Evolutionary conservation across 2,797 vertebrate genomes (phyloP), one percentile per base, ranked within the genome.

Genomic region (Pelobates cultripes): DNA sequence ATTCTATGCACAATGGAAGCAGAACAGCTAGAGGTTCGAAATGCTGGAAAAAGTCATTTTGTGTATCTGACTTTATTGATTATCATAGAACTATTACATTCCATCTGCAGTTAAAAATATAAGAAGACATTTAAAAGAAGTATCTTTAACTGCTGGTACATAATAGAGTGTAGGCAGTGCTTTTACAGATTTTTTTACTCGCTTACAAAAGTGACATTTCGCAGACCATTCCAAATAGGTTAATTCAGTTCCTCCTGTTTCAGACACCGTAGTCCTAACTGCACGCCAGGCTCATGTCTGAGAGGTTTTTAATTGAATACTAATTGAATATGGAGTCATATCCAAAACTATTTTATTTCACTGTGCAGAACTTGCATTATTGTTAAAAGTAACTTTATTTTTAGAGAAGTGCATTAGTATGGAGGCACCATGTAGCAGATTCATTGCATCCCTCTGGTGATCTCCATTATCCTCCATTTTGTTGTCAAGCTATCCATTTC

Each of bases 21-120:
- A 51, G 47, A 51, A 83, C 73, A 86, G 79, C 76, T 28, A 43
- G 66, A 12, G 66, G 40, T 14, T 42, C 13, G 66, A 69, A 69
- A 28, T 69, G 66, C 66, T 43, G 66, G 3, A 41, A 43, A 69
- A 69, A 69, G 40, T 43, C 7, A 69, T 69, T 43, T 43, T 43
- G 13, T 69, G 10, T 69, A 43, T 4, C 66, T 69, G 66, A 42
- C 12, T 43, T 13, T 43, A 69, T 69, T 43, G 66, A 69, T 69
- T 69, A 61, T 61, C 14, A 13, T 61, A 69, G 66, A 69, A 14
- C 40, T 43, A 43, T 41, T 43, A 69, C 8, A 15, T 13, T 69
- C 43, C 42, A 69, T 69, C 28, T 69, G 66, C 66, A 69, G 66
- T 10, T 69, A 28, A 4, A 14, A 28, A 43, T 43, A 14, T 43